phyloP scores from a whole-genome alignment of 2,113 vertebrate species.

The Hucho hucho region DNA sequence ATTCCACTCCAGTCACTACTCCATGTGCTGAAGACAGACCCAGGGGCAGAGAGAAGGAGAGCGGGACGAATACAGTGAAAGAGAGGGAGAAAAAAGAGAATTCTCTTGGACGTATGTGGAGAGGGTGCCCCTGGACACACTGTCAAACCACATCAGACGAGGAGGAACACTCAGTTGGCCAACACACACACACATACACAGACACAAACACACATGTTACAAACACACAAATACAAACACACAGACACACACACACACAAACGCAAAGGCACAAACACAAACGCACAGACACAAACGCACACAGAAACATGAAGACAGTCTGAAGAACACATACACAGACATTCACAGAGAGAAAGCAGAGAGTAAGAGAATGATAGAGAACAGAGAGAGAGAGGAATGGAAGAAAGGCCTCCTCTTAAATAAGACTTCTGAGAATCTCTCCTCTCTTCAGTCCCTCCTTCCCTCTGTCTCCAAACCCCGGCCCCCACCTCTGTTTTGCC shows the following conservation, averaged over 20 bases:
- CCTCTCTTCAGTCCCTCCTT: conserved; percentile 39
- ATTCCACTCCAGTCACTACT: conserved; percentile 59
- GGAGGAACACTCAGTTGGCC: conserved; percentile 46
- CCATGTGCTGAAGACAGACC: conserved; percentile 62
- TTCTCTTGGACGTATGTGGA: conserved; percentile 43
- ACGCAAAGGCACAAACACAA: too few relatives aligned
- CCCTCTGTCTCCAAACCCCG: conserved; percentile 48
- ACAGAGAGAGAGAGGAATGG: conserved; percentile 36
- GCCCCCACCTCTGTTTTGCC: conserved; percentile 17
- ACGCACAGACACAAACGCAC: too few relatives aligned
- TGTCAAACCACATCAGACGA: conserved; percentile 59
- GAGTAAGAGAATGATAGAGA: conserved; percentile 12
- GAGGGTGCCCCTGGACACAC: conserved; percentile 63
- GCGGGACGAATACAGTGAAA: conserved; percentile 8
- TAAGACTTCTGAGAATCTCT: conserved; percentile 56
- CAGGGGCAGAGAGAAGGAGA: conserved; percentile 14
- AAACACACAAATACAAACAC: not conserved
- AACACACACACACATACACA: conserved; percentile 25
- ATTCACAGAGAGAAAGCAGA: conserved; percentile 2
- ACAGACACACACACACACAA: too few relatives aligned
- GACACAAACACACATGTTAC: not conserved
- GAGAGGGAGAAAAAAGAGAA: conserved; percentile 12
- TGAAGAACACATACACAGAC: conserved; percentile 9
- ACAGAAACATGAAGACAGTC: not conserved
- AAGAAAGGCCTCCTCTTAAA: conserved; percentile 52